These are phyloP conservation scores for Sander vitreus DNA, from an alignment of 2,113 vertebrate genomes.

Conservation along the genomic window DNA sequence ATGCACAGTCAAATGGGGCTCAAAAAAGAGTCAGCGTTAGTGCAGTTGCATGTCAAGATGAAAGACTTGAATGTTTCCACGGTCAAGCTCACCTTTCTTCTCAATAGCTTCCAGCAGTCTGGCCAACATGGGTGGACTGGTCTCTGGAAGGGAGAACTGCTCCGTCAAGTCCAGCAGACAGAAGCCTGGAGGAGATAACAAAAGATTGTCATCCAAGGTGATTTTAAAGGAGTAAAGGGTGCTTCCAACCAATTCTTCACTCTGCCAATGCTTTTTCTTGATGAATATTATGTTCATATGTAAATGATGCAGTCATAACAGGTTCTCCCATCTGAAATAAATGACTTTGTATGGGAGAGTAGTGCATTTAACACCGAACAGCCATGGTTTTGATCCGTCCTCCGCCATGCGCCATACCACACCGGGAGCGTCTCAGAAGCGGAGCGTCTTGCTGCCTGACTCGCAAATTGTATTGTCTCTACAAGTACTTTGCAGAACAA, in stretches of 20 bases:
- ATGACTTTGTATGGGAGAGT: too few relatives aligned
- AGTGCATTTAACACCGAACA: too few relatives aligned
- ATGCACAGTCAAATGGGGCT: not conserved
- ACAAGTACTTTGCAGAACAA: too few relatives aligned
- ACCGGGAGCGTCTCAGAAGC: too few relatives aligned
- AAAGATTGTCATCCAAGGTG: not conserved
- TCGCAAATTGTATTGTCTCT: too few relatives aligned
- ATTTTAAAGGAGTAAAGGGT: not conserved
- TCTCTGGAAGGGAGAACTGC: constrained; percentile 92
- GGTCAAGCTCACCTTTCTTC: constrained; percentile 89
- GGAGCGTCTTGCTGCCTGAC: too few relatives aligned
- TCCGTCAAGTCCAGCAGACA: constrained; percentile 90
- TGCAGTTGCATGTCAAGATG: not conserved
- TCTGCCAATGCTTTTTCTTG: not conserved
- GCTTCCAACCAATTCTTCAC: not conserved
- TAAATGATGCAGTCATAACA: not conserved
- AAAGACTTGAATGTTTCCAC: not conserved
- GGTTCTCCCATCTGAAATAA: not conserved
- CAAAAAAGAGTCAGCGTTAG: not conserved
- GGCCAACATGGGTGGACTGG: constrained; percentile 88
- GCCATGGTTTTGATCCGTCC: too few relatives aligned
- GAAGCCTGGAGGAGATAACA: constrained; percentile 79
- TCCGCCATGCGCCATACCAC: too few relatives aligned
- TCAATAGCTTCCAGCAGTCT: constrained; percentile 93
- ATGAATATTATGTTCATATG: not conserved